A percentile compares a stretch with the other conserved stretches of the same genome.
Evolutionary conservation across 2,888 invertebrate species (phyloP).

Genomic region (Cactoblastis cactorum): DNA sequence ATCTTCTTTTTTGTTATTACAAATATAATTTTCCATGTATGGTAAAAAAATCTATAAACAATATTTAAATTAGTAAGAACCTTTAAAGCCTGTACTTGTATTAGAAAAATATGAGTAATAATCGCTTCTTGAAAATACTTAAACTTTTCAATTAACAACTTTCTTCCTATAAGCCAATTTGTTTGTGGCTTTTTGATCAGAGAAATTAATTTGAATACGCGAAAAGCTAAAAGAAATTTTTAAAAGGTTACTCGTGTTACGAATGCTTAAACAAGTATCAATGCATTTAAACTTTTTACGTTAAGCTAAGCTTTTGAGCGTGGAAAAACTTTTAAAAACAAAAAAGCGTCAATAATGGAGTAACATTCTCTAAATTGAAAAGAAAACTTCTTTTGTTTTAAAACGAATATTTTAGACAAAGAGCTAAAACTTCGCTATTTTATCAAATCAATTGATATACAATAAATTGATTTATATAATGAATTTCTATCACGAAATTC

Average conservation of each 20-base stretch:
- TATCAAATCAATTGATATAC: too few species aligned
- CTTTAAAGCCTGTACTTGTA: too few species aligned
- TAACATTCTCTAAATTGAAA: background rate
- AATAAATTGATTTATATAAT: too few species aligned
- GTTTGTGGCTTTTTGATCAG: constrained; percentile 8
- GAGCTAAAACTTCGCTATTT: background rate
- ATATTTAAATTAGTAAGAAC: too few species aligned
- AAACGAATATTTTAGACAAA: background rate
- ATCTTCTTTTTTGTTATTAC: too few species aligned
- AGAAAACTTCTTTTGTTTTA: background rate
- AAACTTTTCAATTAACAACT: background rate
- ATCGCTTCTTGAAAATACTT: background rate
- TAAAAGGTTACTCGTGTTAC: constrained; percentile 30
- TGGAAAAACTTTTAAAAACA: background rate
- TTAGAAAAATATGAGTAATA: too few species aligned
- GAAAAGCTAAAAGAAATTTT: constrained; percentile 22
- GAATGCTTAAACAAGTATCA: constrained; percentile 17
- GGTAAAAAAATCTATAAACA: too few species aligned
- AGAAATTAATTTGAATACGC: constrained; percentile 17
- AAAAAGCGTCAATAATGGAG: constrained; percentile 6
- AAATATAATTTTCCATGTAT: too few species aligned
- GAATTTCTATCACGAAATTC: too few species aligned
- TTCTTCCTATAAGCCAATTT: constrained; percentile 5
- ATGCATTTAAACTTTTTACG: constrained; percentile 11
- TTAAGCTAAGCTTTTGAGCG: constrained; percentile 3